Conservation (phyloP, 2,113 vertebrate genomes). For the Chaetodon auriga region DNA sequence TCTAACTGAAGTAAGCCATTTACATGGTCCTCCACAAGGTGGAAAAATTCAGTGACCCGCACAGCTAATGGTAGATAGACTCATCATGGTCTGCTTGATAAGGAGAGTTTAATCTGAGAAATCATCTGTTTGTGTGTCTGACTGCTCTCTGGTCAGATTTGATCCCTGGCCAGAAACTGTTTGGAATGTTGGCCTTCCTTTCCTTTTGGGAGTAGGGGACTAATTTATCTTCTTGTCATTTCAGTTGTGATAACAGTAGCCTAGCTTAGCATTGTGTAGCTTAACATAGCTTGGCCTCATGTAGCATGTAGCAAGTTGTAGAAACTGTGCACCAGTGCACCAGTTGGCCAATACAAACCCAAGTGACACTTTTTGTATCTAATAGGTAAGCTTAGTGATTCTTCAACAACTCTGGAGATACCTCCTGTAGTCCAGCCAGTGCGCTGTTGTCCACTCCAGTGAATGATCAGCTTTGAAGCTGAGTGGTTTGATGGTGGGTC, state of each 20-base stretch:
- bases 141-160: constrained; percentile 31
- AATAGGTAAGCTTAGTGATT: no score
- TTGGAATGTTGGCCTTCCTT: constrained; percentile 4
- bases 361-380: no score
- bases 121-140: constrained; percentile 15
- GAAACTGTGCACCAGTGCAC: not conserved
- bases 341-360: no score
- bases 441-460: no score
- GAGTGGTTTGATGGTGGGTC: no score
- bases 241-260: not conserved
- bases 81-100: not conserved
- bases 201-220: constrained; percentile 9
- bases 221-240: constrained; percentile 1
- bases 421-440: no score
- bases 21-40: not conserved
- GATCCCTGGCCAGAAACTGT: constrained; percentile 31
- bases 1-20: not conserved
- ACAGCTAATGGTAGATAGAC: not conserved
- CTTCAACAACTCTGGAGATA: no score
- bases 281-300: not conserved
- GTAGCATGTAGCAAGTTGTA: not conserved
- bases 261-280: not conserved
- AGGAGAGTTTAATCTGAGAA: constrained; percentile 6
- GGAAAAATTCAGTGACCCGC: not conserved
- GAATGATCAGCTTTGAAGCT: no score